These are phyloP conservation scores for Apamea monoglypha DNA, from an alignment of 2,888 invertebrate species.

Conservation along the genomic window DNA sequence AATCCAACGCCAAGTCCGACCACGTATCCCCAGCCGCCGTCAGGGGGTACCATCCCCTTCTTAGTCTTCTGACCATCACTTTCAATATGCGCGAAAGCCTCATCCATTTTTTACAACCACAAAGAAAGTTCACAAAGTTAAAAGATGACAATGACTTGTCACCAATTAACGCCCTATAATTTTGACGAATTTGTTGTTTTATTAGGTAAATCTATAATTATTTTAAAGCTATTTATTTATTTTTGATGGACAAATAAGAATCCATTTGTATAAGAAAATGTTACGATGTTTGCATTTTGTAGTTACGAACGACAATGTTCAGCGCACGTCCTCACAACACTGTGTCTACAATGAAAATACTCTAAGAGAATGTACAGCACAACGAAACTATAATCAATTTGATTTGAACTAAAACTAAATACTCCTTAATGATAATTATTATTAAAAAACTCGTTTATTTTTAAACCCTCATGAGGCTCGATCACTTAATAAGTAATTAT, in stretches of 20 bases:
- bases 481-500: slow-evolving; percentile 16
- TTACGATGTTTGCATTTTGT: slow-evolving; percentile 52
- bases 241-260: slow-evolving; percentile 9
- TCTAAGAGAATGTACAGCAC: slow-evolving; percentile 46
- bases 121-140: slow-evolving; percentile 21
- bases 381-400: slow-evolving; percentile 47
- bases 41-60: slow-evolving; percentile 89
- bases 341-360: slow-evolving; percentile 70
- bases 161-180: not conserved
- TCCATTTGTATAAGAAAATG: slow-evolving; percentile 25
- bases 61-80: slow-evolving; percentile 67
- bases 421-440: slow-evolving; percentile 21
- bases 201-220: not conserved
- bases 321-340: slow-evolving; percentile 72
- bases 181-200: slow-evolving; percentile 2
- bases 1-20: slow-evolving; percentile 93
- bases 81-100: slow-evolving; percentile 85
- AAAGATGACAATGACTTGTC: not conserved
- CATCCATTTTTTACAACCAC: slow-evolving; percentile 79
- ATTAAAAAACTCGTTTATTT: slow-evolving; percentile 27
- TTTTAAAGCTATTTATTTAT: slow-evolving; percentile 9
- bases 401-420: slow-evolving; percentile 29
- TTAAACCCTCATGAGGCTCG: not conserved
- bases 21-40: slow-evolving; percentile 95
- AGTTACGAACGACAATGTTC: slow-evolving; percentile 32